A percentile compares a stretch with the other conserved stretches of the same genome.
phyloP scores from a whole-genome alignment of 2,888 invertebrate genomes.

The Cosmia pyralina region DNA sequence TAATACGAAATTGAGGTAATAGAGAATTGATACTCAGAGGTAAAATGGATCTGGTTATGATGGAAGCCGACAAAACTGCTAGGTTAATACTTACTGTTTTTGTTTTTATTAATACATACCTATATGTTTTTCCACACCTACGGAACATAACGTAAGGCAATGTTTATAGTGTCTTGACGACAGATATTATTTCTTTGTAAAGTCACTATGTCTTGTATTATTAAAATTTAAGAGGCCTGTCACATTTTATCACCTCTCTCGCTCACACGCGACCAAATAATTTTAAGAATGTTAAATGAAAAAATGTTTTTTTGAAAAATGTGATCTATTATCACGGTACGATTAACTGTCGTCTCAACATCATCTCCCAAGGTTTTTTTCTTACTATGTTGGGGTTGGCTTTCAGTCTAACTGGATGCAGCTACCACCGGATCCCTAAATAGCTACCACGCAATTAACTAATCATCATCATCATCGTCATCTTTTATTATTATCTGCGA shows the following conservation, averaged over 20 bases:
- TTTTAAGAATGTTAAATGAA: too few species aligned
- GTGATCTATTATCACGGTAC: background rate
- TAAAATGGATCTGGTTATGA: background rate
- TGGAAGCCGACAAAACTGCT: background rate
- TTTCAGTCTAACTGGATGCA: background rate
- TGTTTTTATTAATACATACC: too few species aligned
- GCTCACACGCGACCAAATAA: too few species aligned
- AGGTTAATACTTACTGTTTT: too few species aligned
- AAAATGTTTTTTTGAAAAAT: too few species aligned
- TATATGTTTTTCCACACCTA: background rate
- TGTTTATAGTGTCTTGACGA: background rate
- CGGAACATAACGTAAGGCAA: background rate
- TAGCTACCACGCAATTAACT: too few species aligned
- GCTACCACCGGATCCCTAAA: background rate
- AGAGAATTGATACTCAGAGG: slow-evolving; percentile 18
- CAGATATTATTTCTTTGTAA: background rate
- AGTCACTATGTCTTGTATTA: background rate
- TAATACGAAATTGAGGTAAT: slow-evolving; percentile 1
- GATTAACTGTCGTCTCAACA: background rate
- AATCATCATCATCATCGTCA: too few species aligned
- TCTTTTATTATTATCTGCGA: too few species aligned
- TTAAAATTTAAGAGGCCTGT: too few species aligned
- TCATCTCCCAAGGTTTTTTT: background rate
- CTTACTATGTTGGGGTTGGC: background rate
- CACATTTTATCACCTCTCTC: too few species aligned